These are phyloP conservation scores for Cinclus cinclus DNA, from an alignment of 2,113 vertebrate species.

Conservation along the genomic window DNA sequence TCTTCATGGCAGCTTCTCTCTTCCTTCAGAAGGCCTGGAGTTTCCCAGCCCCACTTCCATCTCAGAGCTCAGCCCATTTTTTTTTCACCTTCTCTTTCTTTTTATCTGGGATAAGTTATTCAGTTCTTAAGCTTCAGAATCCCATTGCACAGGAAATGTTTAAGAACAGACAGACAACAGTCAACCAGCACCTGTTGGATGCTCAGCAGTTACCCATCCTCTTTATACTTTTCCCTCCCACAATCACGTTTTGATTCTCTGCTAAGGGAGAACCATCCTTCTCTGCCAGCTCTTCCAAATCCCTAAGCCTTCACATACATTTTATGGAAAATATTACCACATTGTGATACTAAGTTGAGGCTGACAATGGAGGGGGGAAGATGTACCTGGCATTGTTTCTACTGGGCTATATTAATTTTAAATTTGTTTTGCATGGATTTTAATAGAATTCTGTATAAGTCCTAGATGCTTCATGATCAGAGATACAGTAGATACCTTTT, in stretches of 20 bases:
- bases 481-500: background rate
- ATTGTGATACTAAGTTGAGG: background rate
- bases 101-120: background rate
- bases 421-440: background rate
- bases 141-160: background rate
- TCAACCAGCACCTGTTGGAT: background rate
- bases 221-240: background rate
- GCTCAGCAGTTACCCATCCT: background rate
- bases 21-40: background rate
- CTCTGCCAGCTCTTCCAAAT: background rate
- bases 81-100: background rate
- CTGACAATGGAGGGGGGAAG: background rate
- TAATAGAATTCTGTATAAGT: background rate
- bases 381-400: background rate
- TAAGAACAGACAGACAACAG: background rate
- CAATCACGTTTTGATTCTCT: background rate
- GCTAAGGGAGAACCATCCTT: background rate
- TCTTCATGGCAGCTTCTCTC: background rate
- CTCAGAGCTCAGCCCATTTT: background rate
- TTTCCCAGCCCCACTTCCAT: background rate
- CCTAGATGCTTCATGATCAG: background rate
- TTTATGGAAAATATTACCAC: background rate
- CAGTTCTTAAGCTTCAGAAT: background rate
- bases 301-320: background rate
- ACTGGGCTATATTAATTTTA: background rate